phyloP scores from a whole-genome alignment of 2,113 vertebrate genomes.

The Alligator sinensis region DNA sequence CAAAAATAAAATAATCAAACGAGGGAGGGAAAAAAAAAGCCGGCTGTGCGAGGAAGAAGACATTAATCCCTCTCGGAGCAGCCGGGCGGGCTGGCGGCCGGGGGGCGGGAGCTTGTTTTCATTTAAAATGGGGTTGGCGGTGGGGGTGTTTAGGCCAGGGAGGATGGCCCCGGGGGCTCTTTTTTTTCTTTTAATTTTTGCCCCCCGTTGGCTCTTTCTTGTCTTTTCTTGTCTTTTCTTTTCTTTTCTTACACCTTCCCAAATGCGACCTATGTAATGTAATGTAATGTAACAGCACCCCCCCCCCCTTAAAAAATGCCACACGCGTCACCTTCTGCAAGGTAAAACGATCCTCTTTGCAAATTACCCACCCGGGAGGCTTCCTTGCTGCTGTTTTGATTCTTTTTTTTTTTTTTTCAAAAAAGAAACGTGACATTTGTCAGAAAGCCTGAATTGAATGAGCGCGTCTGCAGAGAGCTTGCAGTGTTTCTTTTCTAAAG shows the following conservation, averaged over 20 bases:
- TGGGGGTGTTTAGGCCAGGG: not conserved
- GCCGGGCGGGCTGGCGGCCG: conserved; percentile 52
- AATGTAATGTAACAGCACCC: conserved; percentile 50
- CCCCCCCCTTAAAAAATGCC: conserved; percentile 37
- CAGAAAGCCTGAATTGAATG: conserved; percentile 70
- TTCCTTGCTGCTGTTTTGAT: conserved; percentile 52
- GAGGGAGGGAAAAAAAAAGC: not conserved
- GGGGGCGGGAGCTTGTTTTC: conserved; percentile 59
- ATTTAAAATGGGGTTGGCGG: conserved; percentile 59
- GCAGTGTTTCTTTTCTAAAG: conserved; percentile 60
- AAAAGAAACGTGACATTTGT: conserved; percentile 50
- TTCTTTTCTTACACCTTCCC: not conserved
- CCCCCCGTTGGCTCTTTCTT: not conserved
- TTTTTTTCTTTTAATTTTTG: not conserved
- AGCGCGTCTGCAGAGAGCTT: conserved; percentile 65
- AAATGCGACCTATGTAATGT: conserved; percentile 3
- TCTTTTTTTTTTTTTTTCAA: not conserved
- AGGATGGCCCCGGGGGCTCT: not conserved
- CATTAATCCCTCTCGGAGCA: conserved; percentile 69
- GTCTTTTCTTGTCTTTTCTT: not conserved
- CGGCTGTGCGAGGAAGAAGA: conserved; percentile 51
- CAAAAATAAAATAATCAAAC: not conserved
- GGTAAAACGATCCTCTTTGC: conserved; percentile 68
- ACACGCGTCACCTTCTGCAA: conserved; percentile 61
- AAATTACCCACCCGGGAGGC: conserved; percentile 16